Evolutionary conservation across 1,140 invertebrate species (phyloP), one percentile per base, ranked within the genome.

Genomic region (Drosophila sp.): DNA sequence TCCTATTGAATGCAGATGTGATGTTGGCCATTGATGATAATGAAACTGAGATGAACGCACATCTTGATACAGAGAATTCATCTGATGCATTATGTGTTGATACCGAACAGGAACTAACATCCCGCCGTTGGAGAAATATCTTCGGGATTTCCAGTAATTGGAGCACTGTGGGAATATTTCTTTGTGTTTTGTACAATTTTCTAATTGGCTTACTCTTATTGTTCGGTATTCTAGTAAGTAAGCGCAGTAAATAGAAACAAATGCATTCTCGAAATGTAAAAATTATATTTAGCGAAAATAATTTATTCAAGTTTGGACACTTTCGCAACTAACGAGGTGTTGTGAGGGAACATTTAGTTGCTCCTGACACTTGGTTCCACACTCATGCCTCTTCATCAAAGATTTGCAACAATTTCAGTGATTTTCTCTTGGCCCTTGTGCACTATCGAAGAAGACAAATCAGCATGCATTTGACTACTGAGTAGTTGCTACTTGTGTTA

Each of bases 151-250:
- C 67, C 1, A 41, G 50, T 4, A 66, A 60, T n/a, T 86, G 75
- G 63, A 69, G 25, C 3, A 65, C 6, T 29, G 40, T 76, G n/a
- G 47, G 55, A 33, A 33, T 85, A n/a, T 38, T 67, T 5, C 30
- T 82, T 8, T 85, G 82, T 27, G 3, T 68, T 40, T 6, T 72
- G 0, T 82, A 87, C n/a, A 87, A 87, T 32, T 60, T 66, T 1
- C 67, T 50, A n/a, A 70, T 85, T 41, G 8, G 82, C 33, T 10
- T 68, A 0, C 1, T 86, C 3, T 44, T 86, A 41, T 4, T 82
- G 3, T 3, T 38, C 0, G 3, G 41, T 6, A 79, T 33, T 35
- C 7, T 83, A 11, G 17, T 17, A 17, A 67, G 50, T 32, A 70
- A 56, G 6, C 58, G 54, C 1, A 17, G 6, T 29, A 50, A 81